A percentile compares a stretch with the other conserved stretches of the same genome.
These are phyloP conservation scores for Himalopsyche anomala DNA, from an alignment of 2,888 invertebrate species.

Conservation along the genomic window DNA sequence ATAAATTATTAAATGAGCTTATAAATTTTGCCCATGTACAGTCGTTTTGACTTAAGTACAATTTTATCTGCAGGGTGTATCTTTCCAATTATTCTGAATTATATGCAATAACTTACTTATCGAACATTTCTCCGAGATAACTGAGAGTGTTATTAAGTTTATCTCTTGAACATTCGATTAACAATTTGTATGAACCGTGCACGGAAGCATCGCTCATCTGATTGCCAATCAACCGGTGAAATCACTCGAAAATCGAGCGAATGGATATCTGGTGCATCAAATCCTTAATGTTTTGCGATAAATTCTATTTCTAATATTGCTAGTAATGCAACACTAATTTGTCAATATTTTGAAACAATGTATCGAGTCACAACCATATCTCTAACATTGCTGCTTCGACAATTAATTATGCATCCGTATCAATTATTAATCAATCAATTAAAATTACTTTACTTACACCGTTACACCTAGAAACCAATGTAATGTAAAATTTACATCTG, in stretches of 20 bases:
- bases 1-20: too few relatives aligned
- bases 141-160: slow-evolving; percentile 12
- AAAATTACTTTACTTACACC: too few relatives aligned
- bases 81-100: neutral
- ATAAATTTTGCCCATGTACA: too few relatives aligned
- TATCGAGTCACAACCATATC: neutral
- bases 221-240: slow-evolving; percentile 36
- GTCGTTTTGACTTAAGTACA: too few relatives aligned
- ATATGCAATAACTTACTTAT: neutral
- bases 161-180: slow-evolving; percentile 32
- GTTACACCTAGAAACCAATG: too few relatives aligned
- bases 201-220: neutral
- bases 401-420: too few relatives aligned
- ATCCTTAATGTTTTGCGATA: neutral
- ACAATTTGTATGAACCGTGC: slow-evolving; percentile 19
- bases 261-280: neutral
- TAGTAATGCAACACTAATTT: neutral
- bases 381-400: too few relatives aligned
- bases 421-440: too few relatives aligned
- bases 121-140: neutral
- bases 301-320: slow-evolving; percentile 5
- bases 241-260: slow-evolving; percentile 27
- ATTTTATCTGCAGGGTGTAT: too few relatives aligned
- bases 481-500: too few relatives aligned
- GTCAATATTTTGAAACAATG: neutral